Evolutionary conservation across 2,888 invertebrate species (phyloP), one percentile per base, ranked within the genome.

Genomic region (Ornithoptera alexandrae): DNA sequence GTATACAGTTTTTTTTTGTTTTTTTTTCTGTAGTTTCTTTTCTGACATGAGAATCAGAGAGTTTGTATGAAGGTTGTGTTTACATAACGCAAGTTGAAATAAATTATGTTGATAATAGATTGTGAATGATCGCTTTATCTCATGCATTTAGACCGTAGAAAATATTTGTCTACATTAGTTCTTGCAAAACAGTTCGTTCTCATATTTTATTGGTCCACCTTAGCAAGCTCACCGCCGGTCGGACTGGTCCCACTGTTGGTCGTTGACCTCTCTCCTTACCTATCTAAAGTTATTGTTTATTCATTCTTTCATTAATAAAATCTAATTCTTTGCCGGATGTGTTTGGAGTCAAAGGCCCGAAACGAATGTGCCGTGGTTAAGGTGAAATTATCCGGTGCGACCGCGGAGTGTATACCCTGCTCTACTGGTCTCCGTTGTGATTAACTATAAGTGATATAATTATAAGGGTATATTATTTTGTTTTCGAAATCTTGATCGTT

Each of bases 191-290:
- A 73, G 66, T 72, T 74, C 77, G 76, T 81, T 83, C 79, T 78
- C 79, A 82, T 83, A 79, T 81, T 87, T 85, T 84, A 88, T 84
- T 64, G 79, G 80, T 79, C 81, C 80, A 88, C 84, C 82, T 81
- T 83, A 79, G 78, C 80, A 78, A 81, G 82, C 82, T 81, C 80
- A 80, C 17, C 69, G 77, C 74, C 77, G 79, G 82, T 76, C 72
- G 73, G 80, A 84, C 88, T 83, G 85, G 87, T 86, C 77, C 74
- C 65, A 74, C 74, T 57, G 68, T 75, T 82, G 77, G 77, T 85
- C 79, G 77, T 80, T 83, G 84, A 85, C 84, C 81, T 80, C 72
- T 65, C 67, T 63, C 67, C 62, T 71, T 83, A 81, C 79, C 80
- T 63, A 72, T 85, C 82, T 79, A 76, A 74, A 70, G 71, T 72